Base-by-base conservation (phyloP, 1,140 invertebrate species). In the Paracyclopina nana region DNA sequence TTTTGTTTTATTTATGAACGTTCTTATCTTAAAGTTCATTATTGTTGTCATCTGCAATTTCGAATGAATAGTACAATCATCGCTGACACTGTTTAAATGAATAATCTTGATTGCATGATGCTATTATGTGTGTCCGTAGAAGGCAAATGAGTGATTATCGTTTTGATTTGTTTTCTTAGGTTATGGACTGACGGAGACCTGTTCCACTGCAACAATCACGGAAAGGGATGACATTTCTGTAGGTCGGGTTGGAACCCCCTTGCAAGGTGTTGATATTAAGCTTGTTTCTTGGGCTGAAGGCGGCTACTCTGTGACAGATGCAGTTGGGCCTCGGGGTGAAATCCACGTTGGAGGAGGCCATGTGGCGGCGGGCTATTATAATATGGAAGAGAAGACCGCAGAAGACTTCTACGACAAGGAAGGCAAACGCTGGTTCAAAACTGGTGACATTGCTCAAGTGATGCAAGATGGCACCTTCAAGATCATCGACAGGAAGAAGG, bases 161-260 rank as follows among this genome's bases (percentile, higher is more conserved):
- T 84, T 42, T 86, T 92, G 61, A 92, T n/a, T n/a, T n/a, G n/a
- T n/a, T n/a, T n/a, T n/a, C n/a, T n/a, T n/a, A n/a, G n/a, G 92
- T 43, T 98, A 97, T 68, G 94, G 92, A 8, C 73, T 97, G 30
- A 97, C 94, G 1, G 92, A 98, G 73, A 94, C 90, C 8, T 83
- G 81, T 57, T 91, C 87, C 1, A 86, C 82, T 60, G 86, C 83
- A 27, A 80, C 84, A 14, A 79, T 92, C 44, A 81, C 85, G 74
- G 79, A 88, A 62, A 66, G 79, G 79, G 69, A 74, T 55, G 82
- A 88, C 59, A 68, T 73, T 56, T 73, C 71, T 31, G 76, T 72
- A 12, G 91, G 90, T 29, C 73, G 84, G 60, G 88, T 90, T 51
- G 94, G 94, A 42, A 79, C 79, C 44, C 87, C 92, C 6, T 72